These are phyloP conservation scores for Callinectes sapidus DNA, from an alignment of 2,888 invertebrate species.

Conservation along the genomic window DNA sequence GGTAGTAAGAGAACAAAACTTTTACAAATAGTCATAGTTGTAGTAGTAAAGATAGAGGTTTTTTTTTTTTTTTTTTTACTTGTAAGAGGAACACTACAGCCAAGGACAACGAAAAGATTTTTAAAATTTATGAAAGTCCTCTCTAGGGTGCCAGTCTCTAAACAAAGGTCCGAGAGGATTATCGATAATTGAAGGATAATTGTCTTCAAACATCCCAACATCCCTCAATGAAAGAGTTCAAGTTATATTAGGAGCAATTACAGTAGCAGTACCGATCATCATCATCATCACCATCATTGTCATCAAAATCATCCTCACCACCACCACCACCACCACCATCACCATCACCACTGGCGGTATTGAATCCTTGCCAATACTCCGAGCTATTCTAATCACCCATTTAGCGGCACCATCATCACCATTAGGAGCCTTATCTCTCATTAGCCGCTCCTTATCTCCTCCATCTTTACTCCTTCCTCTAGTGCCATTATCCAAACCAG, in stretches of 20 bases:
- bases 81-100: too few relatives aligned
- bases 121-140: too few relatives aligned
- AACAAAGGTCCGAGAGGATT: too few relatives aligned
- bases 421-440: conserved; percentile 40
- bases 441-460: conserved; percentile 27
- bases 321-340: background rate
- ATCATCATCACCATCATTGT: conserved; percentile 25
- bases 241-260: background rate
- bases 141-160: too few relatives aligned
- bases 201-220: too few relatives aligned
- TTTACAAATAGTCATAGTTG: too few relatives aligned
- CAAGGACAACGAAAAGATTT: too few relatives aligned
- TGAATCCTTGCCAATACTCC: conserved; percentile 10
- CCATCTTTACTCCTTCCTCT: conserved; percentile 36
- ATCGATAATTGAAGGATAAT: too few relatives aligned
- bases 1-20: background rate
- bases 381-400: background rate
- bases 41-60: too few relatives aligned
- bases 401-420: conserved; percentile 40
- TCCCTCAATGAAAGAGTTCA: too few relatives aligned
- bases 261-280: background rate
- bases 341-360: background rate
- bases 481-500: background rate
- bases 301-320: background rate
- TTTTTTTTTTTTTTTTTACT: too few relatives aligned